Percentiles rank a stretch among this genome's conserved stretches.
Evolutionary conservation across 2,113 vertebrate genomes (phyloP).

Genomic region (Excalfactoria chinensis): DNA sequence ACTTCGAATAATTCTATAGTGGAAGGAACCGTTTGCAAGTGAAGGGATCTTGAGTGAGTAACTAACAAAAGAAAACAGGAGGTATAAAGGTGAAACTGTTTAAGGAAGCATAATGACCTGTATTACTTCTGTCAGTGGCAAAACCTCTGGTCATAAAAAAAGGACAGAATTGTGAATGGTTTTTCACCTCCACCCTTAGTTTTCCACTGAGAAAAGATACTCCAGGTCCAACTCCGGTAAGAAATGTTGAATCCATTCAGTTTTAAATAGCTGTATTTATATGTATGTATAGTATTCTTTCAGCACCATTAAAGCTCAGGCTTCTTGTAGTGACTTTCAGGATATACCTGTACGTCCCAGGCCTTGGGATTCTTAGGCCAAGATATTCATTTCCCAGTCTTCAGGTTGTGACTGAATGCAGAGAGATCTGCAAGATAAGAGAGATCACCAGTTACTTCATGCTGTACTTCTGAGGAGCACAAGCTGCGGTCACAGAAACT

Average conservation of each 20-base stretch:
- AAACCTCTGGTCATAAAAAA: neutral
- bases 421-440: constrained; percentile 23
- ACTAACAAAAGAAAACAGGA: neutral
- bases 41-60: neutral
- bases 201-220: neutral
- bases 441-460: neutral
- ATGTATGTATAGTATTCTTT: no score
- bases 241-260: neutral
- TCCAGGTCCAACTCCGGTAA: neutral
- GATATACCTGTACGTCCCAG: constrained; percentile 11
- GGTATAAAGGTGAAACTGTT: neutral
- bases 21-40: neutral
- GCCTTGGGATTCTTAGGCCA: neutral
- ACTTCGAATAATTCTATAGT: neutral
- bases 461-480: neutral
- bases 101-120: neutral
- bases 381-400: neutral
- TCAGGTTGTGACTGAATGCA: neutral
- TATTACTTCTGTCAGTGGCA: neutral
- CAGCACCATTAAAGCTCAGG: constrained; percentile 3
- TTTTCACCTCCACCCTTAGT: neutral
- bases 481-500: neutral
- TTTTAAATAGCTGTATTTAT: neutral
- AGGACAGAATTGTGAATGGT: neutral
- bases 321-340: neutral